Evolutionary conservation across 2,113 vertebrate genomes (phyloP).

Genomic region (Prionailurus bengalensis): DNA sequence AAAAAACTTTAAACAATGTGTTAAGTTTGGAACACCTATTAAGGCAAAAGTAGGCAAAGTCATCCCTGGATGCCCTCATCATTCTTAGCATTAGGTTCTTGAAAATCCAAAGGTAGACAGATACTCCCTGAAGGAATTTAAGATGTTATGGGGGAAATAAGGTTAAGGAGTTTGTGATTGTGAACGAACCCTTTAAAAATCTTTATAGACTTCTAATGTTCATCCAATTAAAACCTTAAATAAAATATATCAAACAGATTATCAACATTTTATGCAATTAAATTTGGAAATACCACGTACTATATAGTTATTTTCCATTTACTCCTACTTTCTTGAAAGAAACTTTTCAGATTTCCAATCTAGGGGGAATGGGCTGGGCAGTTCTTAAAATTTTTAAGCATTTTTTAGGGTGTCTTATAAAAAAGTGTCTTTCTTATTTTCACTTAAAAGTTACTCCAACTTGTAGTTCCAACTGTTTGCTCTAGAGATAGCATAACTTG

Average conservation of each 20-base stretch:
- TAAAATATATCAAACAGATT: constrained; percentile 5
- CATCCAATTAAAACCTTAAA: constrained; percentile 39
- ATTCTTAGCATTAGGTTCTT: not conserved
- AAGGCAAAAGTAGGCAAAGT: not conserved
- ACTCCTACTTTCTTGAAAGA: constrained; percentile 43
- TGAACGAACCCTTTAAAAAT: not conserved
- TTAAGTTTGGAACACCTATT: constrained; percentile 9
- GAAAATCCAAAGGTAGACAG: not conserved
- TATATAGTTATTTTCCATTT: not conserved
- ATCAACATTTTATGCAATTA: constrained; percentile 4
- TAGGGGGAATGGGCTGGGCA: not conserved
- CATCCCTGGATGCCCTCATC: not conserved
- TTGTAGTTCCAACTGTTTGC: constrained; percentile 6
- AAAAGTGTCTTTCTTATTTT: constrained; percentile 30
- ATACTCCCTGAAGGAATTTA: constrained; percentile 37
- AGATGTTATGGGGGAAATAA: not conserved
- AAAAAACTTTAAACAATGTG: not conserved
- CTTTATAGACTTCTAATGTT: constrained; percentile 8
- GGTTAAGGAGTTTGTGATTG: constrained; percentile 24
- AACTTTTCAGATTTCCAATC: not conserved
- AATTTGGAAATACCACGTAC: not conserved
- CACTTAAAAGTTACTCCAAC: not conserved
- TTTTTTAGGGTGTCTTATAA: not conserved
- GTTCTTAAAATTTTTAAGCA: not conserved
- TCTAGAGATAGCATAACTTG: constrained; percentile 32